Evolutionary conservation across 2,113 vertebrate species (phyloP).

Genomic region (Plecturocebus donacophilus): DNA sequence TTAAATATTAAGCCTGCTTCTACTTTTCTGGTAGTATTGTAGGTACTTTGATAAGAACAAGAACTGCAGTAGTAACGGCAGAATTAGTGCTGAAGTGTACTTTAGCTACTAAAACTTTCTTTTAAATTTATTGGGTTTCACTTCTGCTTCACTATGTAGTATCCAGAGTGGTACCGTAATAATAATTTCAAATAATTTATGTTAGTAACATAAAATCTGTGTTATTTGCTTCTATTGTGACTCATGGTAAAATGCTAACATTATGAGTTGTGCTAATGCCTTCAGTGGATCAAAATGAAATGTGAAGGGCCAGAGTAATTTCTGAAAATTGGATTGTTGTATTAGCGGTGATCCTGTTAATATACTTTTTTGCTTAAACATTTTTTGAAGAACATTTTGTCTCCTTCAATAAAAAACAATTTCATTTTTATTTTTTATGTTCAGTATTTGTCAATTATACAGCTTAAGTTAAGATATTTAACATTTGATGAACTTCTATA

Average conservation of each 20-base stretch:
- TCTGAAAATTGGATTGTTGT: slow-evolving; percentile 23
- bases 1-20: slow-evolving; percentile 8
- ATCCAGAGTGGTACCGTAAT: slow-evolving; percentile 1
- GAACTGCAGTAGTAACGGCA: not conserved
- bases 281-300: slow-evolving; percentile 42
- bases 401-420: slow-evolving; percentile 38
- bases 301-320: not conserved
- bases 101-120: slow-evolving; percentile 16
- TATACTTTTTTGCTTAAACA: slow-evolving; percentile 18
- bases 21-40: not conserved
- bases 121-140: slow-evolving; percentile 26
- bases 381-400: slow-evolving; percentile 50
- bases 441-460: slow-evolving; percentile 18
- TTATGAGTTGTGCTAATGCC: slow-evolving; percentile 14
- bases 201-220: slow-evolving; percentile 2
- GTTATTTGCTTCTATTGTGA: slow-evolving; percentile 39
- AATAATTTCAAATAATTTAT: slow-evolving; percentile 52
- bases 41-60: slow-evolving; percentile 42
- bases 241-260: slow-evolving; percentile 31
- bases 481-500: slow-evolving; percentile 53
- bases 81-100: slow-evolving; percentile 12
- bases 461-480: slow-evolving; percentile 50
- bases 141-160: not conserved
- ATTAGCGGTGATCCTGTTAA: not conserved
- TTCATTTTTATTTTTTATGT: slow-evolving; percentile 42